Conservation (phyloP, 2,888 invertebrate genomes). For the Aphidius colemani region DNA sequence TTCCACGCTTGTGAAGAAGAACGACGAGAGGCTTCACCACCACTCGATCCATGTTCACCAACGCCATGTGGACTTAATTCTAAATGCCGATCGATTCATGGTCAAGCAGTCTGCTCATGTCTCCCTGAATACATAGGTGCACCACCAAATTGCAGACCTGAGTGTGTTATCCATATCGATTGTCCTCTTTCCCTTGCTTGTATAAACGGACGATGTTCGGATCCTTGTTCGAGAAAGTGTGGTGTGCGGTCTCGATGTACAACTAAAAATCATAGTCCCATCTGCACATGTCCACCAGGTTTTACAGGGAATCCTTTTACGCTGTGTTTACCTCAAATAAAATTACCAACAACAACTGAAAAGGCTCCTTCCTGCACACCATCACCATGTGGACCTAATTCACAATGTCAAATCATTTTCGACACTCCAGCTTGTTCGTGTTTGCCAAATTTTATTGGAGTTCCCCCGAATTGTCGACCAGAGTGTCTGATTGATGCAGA, state of each 20-base stretch:
- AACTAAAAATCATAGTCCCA: slow-evolving; percentile 83
- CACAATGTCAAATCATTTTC: slow-evolving; percentile 75
- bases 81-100: slow-evolving; percentile 78
- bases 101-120: slow-evolving; percentile 84
- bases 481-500: slow-evolving; percentile 81
- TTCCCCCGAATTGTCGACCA: slow-evolving; percentile 78
- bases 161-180: slow-evolving; percentile 86
- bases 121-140: slow-evolving; percentile 77
- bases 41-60: slow-evolving; percentile 75
- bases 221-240: slow-evolving; percentile 87
- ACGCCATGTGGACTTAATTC: slow-evolving; percentile 89
- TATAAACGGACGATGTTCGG: slow-evolving; percentile 81
- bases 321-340: slow-evolving; percentile 68
- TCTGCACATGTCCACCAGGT: slow-evolving; percentile 83
- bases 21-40: slow-evolving; percentile 31
- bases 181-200: slow-evolving; percentile 83
- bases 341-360: slow-evolving; percentile 62
- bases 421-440: slow-evolving; percentile 81
- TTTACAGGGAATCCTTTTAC: slow-evolving; percentile 87
- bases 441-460: slow-evolving; percentile 76
- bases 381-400: slow-evolving; percentile 84
- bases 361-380: slow-evolving; percentile 78
- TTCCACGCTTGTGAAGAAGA: slow-evolving; percentile 65
- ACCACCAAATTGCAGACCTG: slow-evolving; percentile 81
- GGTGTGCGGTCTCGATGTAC: slow-evolving; percentile 84